Evolutionary conservation across 30 jellyfish, hydroid and myxozoan genomes (phyloP).

Genomic region (Aurelia aurita): DNA sequence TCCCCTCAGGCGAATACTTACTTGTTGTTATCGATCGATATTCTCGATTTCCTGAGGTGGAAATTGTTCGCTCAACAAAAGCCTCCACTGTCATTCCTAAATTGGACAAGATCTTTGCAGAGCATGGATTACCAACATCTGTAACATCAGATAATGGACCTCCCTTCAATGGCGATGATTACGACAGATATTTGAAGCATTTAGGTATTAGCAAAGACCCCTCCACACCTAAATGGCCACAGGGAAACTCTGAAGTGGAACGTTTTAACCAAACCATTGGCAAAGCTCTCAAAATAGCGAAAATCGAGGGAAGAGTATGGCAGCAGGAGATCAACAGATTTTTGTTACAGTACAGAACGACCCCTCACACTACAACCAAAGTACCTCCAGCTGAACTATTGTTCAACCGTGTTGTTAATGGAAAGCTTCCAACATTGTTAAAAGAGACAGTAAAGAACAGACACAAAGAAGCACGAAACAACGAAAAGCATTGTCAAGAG

Average conservation of each 20-base stretch:
- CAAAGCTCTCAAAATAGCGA: no score
- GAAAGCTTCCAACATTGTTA: no score
- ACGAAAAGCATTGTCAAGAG: no score
- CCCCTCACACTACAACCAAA: conserved; percentile 54
- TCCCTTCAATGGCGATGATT: conserved; percentile 50
- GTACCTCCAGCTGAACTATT: conserved; percentile 48
- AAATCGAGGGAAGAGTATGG: no score
- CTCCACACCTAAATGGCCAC: conserved; percentile 44
- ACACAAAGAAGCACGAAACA: no score
- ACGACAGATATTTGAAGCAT: neutral
- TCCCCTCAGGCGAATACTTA: conserved; percentile 33
- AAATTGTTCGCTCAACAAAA: conserved; percentile 24
- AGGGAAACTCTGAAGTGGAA: conserved; percentile 32
- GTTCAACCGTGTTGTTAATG: no score
- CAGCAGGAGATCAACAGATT: conserved; percentile 6
- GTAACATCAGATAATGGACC: conserved; percentile 56
- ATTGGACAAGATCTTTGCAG: conserved; percentile 20
- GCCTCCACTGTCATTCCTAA: conserved; percentile 47
- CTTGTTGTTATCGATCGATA: conserved; percentile 27
- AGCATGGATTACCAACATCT: conserved; percentile 28
- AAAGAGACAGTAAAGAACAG: no score
- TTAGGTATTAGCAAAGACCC: conserved; percentile 15
- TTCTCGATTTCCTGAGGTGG: conserved; percentile 46
- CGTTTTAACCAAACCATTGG: conserved; percentile 1
- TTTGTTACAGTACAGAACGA: conserved; percentile 26